Conservation (phyloP, 2,888 invertebrate species). For the Dryocosmus kuriphilus region DNA sequence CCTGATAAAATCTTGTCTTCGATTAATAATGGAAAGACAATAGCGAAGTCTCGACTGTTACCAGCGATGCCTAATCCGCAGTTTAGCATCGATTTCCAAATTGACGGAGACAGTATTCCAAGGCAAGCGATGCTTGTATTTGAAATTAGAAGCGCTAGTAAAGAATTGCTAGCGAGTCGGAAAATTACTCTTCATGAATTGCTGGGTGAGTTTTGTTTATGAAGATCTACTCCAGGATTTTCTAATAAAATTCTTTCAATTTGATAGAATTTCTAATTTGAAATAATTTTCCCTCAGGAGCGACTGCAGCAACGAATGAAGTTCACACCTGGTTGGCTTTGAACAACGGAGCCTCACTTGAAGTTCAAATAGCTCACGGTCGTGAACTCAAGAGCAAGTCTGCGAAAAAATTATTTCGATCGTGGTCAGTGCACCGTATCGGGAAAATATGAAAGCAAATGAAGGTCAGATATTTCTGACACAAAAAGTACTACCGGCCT, state of each 20-base stretch:
- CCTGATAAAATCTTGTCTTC: slow-evolving; percentile 68
- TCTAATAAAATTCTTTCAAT: not conserved
- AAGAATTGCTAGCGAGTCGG: slow-evolving; percentile 78
- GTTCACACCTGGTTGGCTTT: slow-evolving; percentile 75
- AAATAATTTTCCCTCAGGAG: slow-evolving; percentile 56
- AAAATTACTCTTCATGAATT: slow-evolving; percentile 77
- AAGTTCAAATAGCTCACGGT: slow-evolving; percentile 75
- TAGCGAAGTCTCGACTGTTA: slow-evolving; percentile 77
- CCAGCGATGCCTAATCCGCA: slow-evolving; percentile 77
- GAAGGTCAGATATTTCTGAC: slow-evolving; percentile 47
- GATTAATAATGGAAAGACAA: slow-evolving; percentile 72
- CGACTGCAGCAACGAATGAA: slow-evolving; percentile 71
- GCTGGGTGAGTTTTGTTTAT: slow-evolving; percentile 71
- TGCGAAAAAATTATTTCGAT: slow-evolving; percentile 74
- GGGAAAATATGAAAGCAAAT: slow-evolving; percentile 72
- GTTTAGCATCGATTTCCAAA: slow-evolving; percentile 77
- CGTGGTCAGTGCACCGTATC: slow-evolving; percentile 77
- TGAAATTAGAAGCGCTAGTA: slow-evolving; percentile 78
- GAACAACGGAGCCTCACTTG: slow-evolving; percentile 76
- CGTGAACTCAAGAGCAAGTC: slow-evolving; percentile 71
- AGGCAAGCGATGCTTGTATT: slow-evolving; percentile 77
- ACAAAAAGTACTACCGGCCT: slow-evolving; percentile 32
- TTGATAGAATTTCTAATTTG: slow-evolving; percentile 1
- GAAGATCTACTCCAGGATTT: not conserved
- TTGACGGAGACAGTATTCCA: slow-evolving; percentile 76